Evolutionary conservation across 1,140 invertebrate genomes (phyloP).

Genomic region (Pseudomyrmex sp.): DNA sequence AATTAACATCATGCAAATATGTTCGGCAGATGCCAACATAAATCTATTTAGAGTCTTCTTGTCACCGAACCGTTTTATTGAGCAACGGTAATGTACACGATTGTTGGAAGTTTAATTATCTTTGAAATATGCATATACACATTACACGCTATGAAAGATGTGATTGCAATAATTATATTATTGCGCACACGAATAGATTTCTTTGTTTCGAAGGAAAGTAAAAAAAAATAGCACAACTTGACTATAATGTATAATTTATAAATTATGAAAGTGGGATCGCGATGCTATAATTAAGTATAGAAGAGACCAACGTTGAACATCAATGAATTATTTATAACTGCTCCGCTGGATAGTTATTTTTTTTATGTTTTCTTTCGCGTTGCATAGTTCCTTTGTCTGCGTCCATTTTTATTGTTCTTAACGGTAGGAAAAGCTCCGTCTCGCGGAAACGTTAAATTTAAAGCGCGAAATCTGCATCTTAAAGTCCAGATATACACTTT

Average conservation of each 20-base stretch:
- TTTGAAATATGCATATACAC: too few relatives aligned
- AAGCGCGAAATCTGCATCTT: constrained; percentile 40
- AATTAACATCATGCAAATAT: constrained; percentile 51
- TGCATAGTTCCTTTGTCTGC: not conserved
- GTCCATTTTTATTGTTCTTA: constrained; percentile 22
- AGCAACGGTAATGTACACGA: too few relatives aligned
- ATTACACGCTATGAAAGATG: too few relatives aligned
- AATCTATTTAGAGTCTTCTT: not conserved
- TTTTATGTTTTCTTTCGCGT: not conserved
- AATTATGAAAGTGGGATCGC: not conserved
- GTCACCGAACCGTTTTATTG: too few relatives aligned
- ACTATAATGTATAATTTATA: not conserved
- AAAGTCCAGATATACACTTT: constrained; percentile 42
- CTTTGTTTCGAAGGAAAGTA: too few relatives aligned
- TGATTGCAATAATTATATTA: too few relatives aligned
- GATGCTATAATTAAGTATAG: constrained; percentile 12
- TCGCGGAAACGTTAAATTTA: constrained; percentile 15
- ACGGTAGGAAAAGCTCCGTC: constrained; percentile 2
- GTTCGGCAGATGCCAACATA: constrained; percentile 22
- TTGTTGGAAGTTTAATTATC: too few relatives aligned
- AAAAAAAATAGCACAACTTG: too few relatives aligned
- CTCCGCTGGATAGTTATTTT: not conserved
- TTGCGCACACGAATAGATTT: too few relatives aligned
- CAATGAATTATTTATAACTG: constrained; percentile 20
- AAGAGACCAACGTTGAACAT: not conserved